Percentiles rank a stretch among this genome's conserved stretches.
Evolutionary conservation across 2,797 vertebrate genomes (phyloP).

Genomic region (Denticeps clupeoides): DNA sequence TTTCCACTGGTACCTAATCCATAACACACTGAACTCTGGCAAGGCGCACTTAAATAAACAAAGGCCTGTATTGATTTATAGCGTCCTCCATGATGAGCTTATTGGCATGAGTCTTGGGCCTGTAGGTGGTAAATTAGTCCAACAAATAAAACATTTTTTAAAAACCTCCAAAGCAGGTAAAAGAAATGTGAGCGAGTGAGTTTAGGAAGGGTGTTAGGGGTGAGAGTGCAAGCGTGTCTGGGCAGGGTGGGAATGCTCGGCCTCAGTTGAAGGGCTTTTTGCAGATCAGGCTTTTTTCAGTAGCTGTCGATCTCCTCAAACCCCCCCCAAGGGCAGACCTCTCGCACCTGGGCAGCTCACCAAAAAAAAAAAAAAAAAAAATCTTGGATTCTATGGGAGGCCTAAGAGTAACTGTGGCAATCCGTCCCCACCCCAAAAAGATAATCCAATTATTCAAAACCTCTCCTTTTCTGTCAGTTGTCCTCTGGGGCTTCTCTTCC

Average conservation of each 20-base stretch:
- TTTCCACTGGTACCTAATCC: constrained; percentile 47
- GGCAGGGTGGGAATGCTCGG: constrained; percentile 61
- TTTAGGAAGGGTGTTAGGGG: constrained; percentile 31
- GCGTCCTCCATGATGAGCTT: constrained; percentile 49
- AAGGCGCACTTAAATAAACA: constrained; percentile 50
- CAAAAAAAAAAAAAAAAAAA: constrained; percentile 24
- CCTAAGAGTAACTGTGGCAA: constrained; percentile 32
- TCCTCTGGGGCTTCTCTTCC: constrained; percentile 12
- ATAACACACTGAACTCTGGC: constrained; percentile 46
- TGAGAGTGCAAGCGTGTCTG: constrained; percentile 50
- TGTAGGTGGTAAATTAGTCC: constrained; percentile 42
- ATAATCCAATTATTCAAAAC: constrained; percentile 57
- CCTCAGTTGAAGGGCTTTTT: constrained; percentile 57
- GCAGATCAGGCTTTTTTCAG: constrained; percentile 56
- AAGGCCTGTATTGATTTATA: constrained; percentile 55
- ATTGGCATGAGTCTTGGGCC: constrained; percentile 49
- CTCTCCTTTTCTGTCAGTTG: constrained; percentile 51
- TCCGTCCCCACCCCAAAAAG: constrained; percentile 41
- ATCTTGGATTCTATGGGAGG: constrained; percentile 38
- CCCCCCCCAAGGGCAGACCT: constrained; percentile 42
- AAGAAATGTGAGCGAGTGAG: constrained; percentile 27
- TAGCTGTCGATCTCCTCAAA: constrained; percentile 42
- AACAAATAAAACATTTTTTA: too few species aligned
- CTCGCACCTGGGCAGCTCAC: constrained; percentile 50
- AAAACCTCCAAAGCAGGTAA: constrained; percentile 14